A percentile compares a stretch with the other conserved stretches of the same genome.
These are phyloP conservation scores for Sebastes umbrosus DNA, from an alignment of 2,797 vertebrate species.

Conservation along the genomic window DNA sequence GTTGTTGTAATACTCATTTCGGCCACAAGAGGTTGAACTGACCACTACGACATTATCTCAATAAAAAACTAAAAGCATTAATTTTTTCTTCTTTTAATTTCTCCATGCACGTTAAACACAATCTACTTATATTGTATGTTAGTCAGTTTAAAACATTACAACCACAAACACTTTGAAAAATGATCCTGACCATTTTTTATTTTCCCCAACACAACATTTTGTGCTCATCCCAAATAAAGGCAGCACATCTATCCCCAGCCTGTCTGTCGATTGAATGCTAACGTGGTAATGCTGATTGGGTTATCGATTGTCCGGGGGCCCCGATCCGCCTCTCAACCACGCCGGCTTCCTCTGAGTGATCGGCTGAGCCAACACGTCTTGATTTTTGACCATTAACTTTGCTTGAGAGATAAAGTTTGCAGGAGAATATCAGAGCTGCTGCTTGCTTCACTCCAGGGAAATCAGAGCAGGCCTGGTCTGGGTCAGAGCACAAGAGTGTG, in stretches of 20 bases:
- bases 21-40: too few species aligned
- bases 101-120: too few species aligned
- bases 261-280: conserved; percentile 24
- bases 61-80: too few species aligned
- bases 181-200: too few species aligned
- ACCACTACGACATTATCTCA: too few species aligned
- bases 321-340: neutral
- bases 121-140: too few species aligned
- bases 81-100: too few species aligned
- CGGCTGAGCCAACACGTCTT: conserved; percentile 44
- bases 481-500: conserved; percentile 68
- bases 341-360: conserved; percentile 29
- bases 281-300: conserved; percentile 6
- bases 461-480: conserved; percentile 67
- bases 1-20: too few species aligned
- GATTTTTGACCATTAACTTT: conserved; percentile 62
- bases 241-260: neutral
- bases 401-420: conserved; percentile 60
- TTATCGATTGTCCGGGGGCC: conserved; percentile 18
- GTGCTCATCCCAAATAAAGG: conserved; percentile 2
- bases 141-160: too few species aligned
- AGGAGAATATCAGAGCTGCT: conserved; percentile 51
- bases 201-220: neutral
- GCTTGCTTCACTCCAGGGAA: conserved; percentile 69
- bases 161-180: too few species aligned